Evolutionary conservation across 2,888 invertebrate genomes (phyloP).

Genomic region (Noctua janthe): DNA sequence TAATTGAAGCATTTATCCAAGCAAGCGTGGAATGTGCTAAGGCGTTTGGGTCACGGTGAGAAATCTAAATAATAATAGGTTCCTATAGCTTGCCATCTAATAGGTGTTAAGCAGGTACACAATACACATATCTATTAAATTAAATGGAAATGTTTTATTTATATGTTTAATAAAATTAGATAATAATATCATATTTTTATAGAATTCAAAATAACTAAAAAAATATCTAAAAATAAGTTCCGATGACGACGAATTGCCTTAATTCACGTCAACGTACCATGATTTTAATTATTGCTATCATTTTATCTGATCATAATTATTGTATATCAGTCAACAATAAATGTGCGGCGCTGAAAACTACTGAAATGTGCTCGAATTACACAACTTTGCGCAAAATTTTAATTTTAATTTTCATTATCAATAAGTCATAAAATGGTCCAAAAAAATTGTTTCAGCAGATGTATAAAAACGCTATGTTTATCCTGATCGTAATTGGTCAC

Average conservation of each 20-base stretch:
- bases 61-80: not conserved
- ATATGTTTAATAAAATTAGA: conserved; percentile 4
- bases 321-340: conserved; percentile 35
- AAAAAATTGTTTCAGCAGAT: not conserved
- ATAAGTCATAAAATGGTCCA: not conserved
- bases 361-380: conserved; percentile 4
- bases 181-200: not conserved
- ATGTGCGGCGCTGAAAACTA: conserved; percentile 1
- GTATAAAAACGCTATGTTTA: not conserved
- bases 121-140: not conserved
- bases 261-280: conserved; percentile 3
- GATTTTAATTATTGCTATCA: conserved; percentile 12
- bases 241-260: no score
- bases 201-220: not conserved
- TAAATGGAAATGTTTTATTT: not conserved
- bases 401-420: conserved; percentile 5
- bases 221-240: not conserved
- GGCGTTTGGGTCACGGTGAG: conserved; percentile 2
- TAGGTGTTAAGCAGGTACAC: not conserved
- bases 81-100: no score
- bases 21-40: conserved; percentile 8
- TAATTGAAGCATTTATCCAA: not conserved
- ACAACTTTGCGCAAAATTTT: conserved; percentile 12
- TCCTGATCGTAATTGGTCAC: not conserved
- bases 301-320: conserved; percentile 46